Evolutionary conservation across 1,140 invertebrate genomes (phyloP).

Genomic region (Maconellicoccus hirsutus): DNA sequence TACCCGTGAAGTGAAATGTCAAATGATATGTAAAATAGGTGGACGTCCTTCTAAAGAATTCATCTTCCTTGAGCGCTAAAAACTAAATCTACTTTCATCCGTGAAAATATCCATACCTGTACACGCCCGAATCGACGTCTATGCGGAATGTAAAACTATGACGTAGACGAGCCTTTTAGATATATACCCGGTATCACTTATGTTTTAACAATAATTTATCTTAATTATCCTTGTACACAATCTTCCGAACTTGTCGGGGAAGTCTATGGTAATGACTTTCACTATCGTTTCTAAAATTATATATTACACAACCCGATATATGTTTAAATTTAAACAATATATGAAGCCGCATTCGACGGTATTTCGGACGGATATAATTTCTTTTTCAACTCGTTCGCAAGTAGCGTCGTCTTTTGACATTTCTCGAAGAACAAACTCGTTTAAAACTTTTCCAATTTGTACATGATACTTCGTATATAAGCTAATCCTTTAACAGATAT

Average conservation of each 20-base stretch:
- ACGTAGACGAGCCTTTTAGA: not conserved
- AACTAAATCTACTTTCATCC: slow-evolving; percentile 13
- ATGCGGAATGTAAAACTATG: not conserved
- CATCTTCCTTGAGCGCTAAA: slow-evolving; percentile 10
- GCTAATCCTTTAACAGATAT: too few relatives aligned
- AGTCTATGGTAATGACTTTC: slow-evolving; percentile 19
- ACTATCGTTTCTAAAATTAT: slow-evolving; percentile 22
- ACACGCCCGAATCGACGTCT: not conserved
- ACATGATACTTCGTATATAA: too few relatives aligned
- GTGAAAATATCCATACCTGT: not conserved
- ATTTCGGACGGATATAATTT: not conserved
- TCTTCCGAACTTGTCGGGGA: slow-evolving; percentile 16
- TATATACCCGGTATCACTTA: not conserved
- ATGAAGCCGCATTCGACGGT: not conserved
- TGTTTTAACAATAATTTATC: slow-evolving; percentile 12
- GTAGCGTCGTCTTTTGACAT: too few relatives aligned
- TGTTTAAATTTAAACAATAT: not conserved
- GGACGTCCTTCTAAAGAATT: slow-evolving; percentile 20
- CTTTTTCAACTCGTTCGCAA: not conserved
- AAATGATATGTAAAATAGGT: not conserved
- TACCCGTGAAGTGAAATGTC: not conserved
- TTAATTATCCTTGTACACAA: slow-evolving; percentile 14
- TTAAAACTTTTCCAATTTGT: too few relatives aligned
- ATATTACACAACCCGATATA: not conserved
- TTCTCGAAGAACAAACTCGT: too few relatives aligned